A percentile compares a stretch with the other conserved stretches of the same genome.
Evolutionary conservation across 2,113 vertebrate genomes (phyloP).

Genomic region (Ceyx cyanopectus): DNA sequence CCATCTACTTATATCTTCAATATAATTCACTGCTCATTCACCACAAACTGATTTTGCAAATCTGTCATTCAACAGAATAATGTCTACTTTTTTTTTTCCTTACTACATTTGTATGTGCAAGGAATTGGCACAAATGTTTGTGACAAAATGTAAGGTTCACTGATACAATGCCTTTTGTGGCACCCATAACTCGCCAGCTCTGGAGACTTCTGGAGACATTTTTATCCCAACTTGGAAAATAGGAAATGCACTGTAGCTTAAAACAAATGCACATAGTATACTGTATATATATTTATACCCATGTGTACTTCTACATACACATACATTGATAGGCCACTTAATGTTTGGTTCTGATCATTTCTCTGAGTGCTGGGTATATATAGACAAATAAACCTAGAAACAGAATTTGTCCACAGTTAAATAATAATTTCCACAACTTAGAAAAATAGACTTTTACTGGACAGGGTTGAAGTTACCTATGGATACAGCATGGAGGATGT

Average conservation of each 20-base stretch:
- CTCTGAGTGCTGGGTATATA: slow-evolving; percentile 66
- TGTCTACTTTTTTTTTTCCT: neutral
- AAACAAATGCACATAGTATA: slow-evolving; percentile 84
- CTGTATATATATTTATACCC: slow-evolving; percentile 79
- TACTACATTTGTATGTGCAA: slow-evolving; percentile 9
- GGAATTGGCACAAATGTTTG: slow-evolving; percentile 27
- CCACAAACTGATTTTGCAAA: neutral
- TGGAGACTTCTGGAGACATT: slow-evolving; percentile 64
- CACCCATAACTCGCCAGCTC: slow-evolving; percentile 6
- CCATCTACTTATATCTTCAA: too few species aligned
- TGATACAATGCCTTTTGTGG: slow-evolving; percentile 26
- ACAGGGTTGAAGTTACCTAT: slow-evolving; percentile 72
- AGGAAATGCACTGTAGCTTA: slow-evolving; percentile 78
- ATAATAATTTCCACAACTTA: slow-evolving; percentile 78
- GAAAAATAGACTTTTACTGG: slow-evolving; percentile 81
- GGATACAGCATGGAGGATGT: neutral
- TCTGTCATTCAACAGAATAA: neutral
- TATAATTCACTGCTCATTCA: neutral
- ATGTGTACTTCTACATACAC: slow-evolving; percentile 68
- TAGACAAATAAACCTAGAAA: slow-evolving; percentile 75
- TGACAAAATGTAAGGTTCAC: neutral
- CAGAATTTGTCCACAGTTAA: slow-evolving; percentile 67
- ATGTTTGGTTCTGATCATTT: slow-evolving; percentile 72
- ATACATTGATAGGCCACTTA: slow-evolving; percentile 65
- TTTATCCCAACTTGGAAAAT: slow-evolving; percentile 78